Percentiles rank a stretch among this genome's conserved stretches.
Evolutionary conservation across 2,797 vertebrate genomes (phyloP).

Genomic region (Mastacembelus armatus): DNA sequence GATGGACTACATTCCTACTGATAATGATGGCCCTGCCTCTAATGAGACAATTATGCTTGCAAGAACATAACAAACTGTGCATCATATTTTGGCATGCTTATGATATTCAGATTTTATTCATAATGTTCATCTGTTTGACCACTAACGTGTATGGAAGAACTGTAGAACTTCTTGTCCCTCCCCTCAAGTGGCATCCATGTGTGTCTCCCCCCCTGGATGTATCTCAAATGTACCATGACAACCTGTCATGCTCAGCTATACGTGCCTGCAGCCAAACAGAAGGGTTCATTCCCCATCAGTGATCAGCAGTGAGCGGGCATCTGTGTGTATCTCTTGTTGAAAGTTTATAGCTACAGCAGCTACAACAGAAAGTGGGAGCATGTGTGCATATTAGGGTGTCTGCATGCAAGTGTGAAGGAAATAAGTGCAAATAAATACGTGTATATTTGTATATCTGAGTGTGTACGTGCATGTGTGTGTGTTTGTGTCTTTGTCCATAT

Average conservation of each 20-base stretch:
- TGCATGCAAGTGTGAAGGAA: slow-evolving; percentile 51
- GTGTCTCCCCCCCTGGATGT: slow-evolving; percentile 48
- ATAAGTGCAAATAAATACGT: slow-evolving; percentile 31
- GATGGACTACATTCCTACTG: background rate
- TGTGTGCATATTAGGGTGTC: slow-evolving; percentile 45
- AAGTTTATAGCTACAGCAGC: slow-evolving; percentile 56
- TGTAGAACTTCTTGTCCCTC: slow-evolving; percentile 8
- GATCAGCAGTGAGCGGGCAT: slow-evolving; percentile 61
- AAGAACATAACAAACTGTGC: background rate
- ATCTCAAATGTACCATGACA: slow-evolving; percentile 81
- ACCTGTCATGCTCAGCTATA: slow-evolving; percentile 74
- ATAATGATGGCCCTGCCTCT: background rate
- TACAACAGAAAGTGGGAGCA: slow-evolving; percentile 60
- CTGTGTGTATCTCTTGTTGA: slow-evolving; percentile 57
- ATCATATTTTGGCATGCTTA: slow-evolving; percentile 1
- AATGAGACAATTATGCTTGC: background rate
- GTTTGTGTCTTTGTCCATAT: slow-evolving; percentile 32
- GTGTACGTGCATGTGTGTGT: slow-evolving; percentile 9
- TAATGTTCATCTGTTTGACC: slow-evolving; percentile 28
- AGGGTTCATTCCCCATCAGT: slow-evolving; percentile 80
- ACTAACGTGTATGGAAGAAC: slow-evolving; percentile 19
- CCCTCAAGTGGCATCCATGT: slow-evolving; percentile 41
- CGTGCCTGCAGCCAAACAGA: slow-evolving; percentile 76
- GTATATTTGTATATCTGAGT: no score
- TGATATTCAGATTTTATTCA: slow-evolving; percentile 20